Conservation (phyloP, 2,113 vertebrate species). For the Microtus pennsylvanicus region DNA sequence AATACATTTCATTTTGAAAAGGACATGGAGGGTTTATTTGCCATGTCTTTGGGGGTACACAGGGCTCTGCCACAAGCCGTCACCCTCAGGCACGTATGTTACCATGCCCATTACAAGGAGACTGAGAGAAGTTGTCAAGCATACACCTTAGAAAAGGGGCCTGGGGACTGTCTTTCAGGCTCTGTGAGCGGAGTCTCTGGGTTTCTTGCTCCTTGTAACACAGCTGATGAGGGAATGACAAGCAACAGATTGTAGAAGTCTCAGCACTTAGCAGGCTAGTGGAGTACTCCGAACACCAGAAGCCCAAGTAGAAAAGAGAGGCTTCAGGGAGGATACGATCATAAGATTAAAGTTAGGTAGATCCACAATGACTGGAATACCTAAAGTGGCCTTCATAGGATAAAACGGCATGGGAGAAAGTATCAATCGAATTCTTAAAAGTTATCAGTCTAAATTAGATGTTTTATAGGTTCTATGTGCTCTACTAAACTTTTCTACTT, state of each 20-base stretch:
- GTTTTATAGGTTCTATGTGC: neutral
- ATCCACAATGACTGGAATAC: neutral
- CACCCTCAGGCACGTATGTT: neutral
- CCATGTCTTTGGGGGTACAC: neutral
- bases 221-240: neutral
- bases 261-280: neutral
- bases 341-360: constrained; percentile 18
- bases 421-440: neutral
- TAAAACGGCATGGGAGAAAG: neutral
- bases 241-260: neutral
- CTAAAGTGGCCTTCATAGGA: neutral
- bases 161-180: neutral
- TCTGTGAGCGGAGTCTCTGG: neutral
- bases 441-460: neutral
- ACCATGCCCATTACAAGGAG: neutral
- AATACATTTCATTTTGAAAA: constrained; percentile 30
- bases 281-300: neutral
- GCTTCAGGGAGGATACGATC: neutral
- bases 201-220: neutral
- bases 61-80: neutral
- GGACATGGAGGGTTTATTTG: neutral
- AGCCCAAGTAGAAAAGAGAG: neutral
- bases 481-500: neutral
- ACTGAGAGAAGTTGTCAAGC: neutral
- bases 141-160: neutral